Conservation (phyloP, 1,140 invertebrate genomes). For the Heterodera carotae region DNA sequence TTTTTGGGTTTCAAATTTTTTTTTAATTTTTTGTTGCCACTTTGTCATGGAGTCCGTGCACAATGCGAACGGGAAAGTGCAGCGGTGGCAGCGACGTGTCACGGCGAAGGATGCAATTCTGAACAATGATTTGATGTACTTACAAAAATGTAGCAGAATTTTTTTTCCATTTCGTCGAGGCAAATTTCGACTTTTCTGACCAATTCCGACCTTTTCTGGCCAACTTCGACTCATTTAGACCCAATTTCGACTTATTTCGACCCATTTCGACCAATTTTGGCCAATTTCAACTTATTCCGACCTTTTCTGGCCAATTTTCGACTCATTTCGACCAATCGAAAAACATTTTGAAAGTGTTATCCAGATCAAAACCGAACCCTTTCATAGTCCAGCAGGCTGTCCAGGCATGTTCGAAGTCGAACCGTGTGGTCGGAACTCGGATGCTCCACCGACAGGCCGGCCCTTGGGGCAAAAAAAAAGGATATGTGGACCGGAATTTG, state of each 20-base stretch:
- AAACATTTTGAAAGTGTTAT: neutral
- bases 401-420: conserved; percentile 25
- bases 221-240: too few relatives aligned
- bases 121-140: too few relatives aligned
- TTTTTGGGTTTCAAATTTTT: neutral
- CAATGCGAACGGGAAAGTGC: conserved; percentile 38
- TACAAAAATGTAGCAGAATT: too few relatives aligned
- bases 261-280: too few relatives aligned
- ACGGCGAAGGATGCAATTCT: conserved; percentile 30
- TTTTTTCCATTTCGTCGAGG: too few relatives aligned
- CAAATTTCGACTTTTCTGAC: too few relatives aligned
- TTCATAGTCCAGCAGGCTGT: conserved; percentile 35
- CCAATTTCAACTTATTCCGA: too few relatives aligned
- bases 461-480: neutral
- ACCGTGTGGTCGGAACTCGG: conserved; percentile 29
- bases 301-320: too few relatives aligned
- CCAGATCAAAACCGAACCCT: conserved; percentile 12
- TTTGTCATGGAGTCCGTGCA: conserved; percentile 42
- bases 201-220: too few relatives aligned
- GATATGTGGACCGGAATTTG: neutral
- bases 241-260: too few relatives aligned
- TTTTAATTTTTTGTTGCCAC: too few relatives aligned
- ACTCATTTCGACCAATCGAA: too few relatives aligned
- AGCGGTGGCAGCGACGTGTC: neutral
- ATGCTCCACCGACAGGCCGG: conserved; percentile 25